phyloP scores from a whole-genome alignment of 2,888 invertebrate genomes.

The Dromius quadrimaculatus region DNA sequence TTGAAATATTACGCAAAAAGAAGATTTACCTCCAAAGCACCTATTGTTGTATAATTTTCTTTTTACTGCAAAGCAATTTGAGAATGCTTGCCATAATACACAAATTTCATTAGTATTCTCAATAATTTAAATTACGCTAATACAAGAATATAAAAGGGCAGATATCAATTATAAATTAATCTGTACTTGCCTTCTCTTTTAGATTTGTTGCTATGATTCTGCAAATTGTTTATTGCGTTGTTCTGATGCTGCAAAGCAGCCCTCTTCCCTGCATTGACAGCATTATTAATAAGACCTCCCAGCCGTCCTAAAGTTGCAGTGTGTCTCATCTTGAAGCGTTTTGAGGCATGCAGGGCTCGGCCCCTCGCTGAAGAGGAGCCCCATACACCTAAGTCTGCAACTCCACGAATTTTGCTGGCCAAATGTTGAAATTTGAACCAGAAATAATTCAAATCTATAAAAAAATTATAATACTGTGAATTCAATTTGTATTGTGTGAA shows the following conservation, averaged over 20 bases:
- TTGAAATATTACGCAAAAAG: too few species aligned
- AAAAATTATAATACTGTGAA: background rate
- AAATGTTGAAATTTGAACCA: background rate
- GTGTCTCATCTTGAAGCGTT: conserved; percentile 61
- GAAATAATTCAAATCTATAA: background rate
- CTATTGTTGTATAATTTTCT: too few species aligned
- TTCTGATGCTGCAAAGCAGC: conserved; percentile 52
- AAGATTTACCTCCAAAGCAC: too few species aligned
- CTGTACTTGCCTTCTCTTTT: conserved; percentile 17
- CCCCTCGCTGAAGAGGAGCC: conserved; percentile 58
- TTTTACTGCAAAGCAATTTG: too few species aligned
- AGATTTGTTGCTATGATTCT: background rate
- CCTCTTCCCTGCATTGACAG: conserved; percentile 61
- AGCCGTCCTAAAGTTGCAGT: conserved; percentile 61
- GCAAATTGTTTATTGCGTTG: background rate
- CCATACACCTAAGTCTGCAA: conserved; percentile 61
- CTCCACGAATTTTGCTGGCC: conserved; percentile 58
- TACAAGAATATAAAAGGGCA: too few species aligned
- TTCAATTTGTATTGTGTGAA: background rate
- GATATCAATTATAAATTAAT: too few species aligned
- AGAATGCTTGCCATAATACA: too few species aligned
- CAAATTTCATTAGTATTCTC: too few species aligned
- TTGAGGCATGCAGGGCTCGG: conserved; percentile 55
- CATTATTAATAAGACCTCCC: conserved; percentile 63
- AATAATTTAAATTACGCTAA: too few species aligned